phyloP scores from a whole-genome alignment of 1,140 invertebrate genomes.

The Drepana arcuata region DNA sequence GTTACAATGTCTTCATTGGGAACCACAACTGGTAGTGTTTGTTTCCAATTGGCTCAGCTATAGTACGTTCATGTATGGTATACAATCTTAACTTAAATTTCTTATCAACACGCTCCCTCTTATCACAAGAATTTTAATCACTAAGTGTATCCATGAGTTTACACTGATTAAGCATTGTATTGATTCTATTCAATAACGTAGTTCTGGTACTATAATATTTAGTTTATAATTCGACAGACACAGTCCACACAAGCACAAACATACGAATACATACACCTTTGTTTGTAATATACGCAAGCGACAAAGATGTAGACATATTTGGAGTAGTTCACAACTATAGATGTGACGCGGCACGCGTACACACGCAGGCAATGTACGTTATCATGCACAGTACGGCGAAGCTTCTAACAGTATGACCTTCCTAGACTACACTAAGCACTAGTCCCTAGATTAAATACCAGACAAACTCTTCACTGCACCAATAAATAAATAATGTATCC shows the following conservation, averaged over 20 bases:
- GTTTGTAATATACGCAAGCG: constrained; percentile 14
- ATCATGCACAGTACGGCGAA: constrained; percentile 46
- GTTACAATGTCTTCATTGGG: too few species aligned
- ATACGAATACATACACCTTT: too few species aligned
- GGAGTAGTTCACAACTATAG: too few species aligned
- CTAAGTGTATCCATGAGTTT: constrained; percentile 39
- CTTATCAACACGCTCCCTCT: too few species aligned
- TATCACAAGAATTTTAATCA: too few species aligned
- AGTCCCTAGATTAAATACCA: constrained; percentile 47
- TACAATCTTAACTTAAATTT: too few species aligned
- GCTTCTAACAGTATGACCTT: constrained; percentile 56
- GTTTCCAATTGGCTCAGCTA: too few species aligned
- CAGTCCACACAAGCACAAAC: constrained; percentile 6
- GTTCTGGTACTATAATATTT: constrained; percentile 23
- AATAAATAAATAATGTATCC: constrained; percentile 58
- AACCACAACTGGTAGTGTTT: too few species aligned
- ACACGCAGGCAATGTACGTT: constrained; percentile 11
- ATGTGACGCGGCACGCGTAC: too few species aligned
- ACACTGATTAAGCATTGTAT: constrained; percentile 51
- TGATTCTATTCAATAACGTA: constrained; percentile 13
- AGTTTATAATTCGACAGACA: constrained; percentile 5
- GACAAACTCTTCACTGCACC: constrained; percentile 46
- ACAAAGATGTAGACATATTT: too few species aligned
- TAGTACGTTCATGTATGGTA: too few species aligned
- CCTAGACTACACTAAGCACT: constrained; percentile 46